Conservation (phyloP, 2,888 invertebrate genomes). For the Cryptocheilus praepositus region DNA sequence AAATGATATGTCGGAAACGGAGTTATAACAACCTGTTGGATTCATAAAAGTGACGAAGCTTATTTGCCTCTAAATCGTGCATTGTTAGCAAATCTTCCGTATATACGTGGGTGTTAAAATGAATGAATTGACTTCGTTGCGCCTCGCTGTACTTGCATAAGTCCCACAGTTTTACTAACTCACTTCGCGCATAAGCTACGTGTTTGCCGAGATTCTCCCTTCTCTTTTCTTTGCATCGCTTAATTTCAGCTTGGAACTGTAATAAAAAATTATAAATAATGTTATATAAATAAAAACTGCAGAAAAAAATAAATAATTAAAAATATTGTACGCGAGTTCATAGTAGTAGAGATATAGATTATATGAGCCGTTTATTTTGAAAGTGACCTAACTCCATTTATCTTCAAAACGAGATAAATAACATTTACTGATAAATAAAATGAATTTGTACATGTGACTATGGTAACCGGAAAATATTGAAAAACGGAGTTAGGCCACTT, state of each 20-base stretch:
- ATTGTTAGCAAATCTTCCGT: constrained; percentile 87
- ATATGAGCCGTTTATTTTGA: no score
- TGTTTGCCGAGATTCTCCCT: constrained; percentile 82
- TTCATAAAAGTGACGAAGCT: constrained; percentile 81
- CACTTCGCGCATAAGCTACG: constrained; percentile 82
- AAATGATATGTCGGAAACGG: not conserved
- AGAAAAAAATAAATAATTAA: no score
- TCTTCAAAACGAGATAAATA: no score
- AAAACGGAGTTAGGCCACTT: no score
- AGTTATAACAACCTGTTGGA: constrained; percentile 72
- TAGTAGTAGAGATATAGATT: no score
- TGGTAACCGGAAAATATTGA: no score
- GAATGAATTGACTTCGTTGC: constrained; percentile 80
- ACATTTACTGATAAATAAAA: no score
- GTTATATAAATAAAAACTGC: no score
- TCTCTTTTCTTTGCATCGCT: constrained; percentile 85
- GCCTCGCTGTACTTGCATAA: constrained; percentile 82
- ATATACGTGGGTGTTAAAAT: constrained; percentile 82
- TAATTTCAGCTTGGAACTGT: constrained; percentile 78
- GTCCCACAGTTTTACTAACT: constrained; percentile 86
- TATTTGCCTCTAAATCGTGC: constrained; percentile 87
- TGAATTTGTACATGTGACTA: no score
- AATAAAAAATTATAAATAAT: no score
- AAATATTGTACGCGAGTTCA: no score
- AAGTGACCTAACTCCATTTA: no score